Conservation (phyloP, 2,888 invertebrate genomes). For the Nomada flava region DNA sequence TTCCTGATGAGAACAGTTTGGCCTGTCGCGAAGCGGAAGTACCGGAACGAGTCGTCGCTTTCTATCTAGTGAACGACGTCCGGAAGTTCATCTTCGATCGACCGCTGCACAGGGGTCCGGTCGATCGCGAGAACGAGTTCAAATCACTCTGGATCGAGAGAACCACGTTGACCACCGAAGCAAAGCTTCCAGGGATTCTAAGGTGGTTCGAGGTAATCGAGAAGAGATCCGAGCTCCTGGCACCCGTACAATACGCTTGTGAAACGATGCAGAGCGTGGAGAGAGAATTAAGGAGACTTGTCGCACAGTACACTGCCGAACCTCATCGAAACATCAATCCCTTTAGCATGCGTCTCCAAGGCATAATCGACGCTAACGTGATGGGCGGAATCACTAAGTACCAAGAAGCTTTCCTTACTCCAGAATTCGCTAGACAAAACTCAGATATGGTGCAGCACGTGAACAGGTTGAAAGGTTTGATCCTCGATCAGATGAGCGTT, state of each 20-base stretch:
- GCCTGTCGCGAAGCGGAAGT: constrained; percentile 87
- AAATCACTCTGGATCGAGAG: constrained; percentile 98
- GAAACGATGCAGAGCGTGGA: constrained; percentile 97
- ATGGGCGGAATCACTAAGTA: constrained; percentile 98
- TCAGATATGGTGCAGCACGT: constrained; percentile 87
- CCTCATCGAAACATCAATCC: constrained; percentile 94
- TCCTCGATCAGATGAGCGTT: constrained; percentile 91
- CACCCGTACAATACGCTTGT: constrained; percentile 95
- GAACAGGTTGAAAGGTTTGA: constrained; percentile 88
- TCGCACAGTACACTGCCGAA: constrained; percentile 92
- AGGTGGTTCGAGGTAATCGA: constrained; percentile 96
- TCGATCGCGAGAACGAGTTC: constrained; percentile 97
- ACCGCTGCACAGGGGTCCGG: constrained; percentile 94
- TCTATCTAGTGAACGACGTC: constrained; percentile 96
- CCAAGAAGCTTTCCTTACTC: constrained; percentile 96
- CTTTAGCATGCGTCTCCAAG: constrained; percentile 96
- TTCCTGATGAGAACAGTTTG: constrained; percentile 89
- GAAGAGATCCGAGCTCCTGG: constrained; percentile 90
- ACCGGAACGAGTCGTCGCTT: constrained; percentile 94
- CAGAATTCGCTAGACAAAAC: constrained; percentile 89
- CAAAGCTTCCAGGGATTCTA: constrained; percentile 94
- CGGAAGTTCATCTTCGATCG: constrained; percentile 95
- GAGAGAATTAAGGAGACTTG: constrained; percentile 92
- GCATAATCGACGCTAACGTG: constrained; percentile 98
- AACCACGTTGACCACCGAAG: constrained; percentile 93